Base-by-base conservation (phyloP, 37 sponge, comb jelly and placozoan genomes). In the Diacarnus erythraeanus region DNA sequence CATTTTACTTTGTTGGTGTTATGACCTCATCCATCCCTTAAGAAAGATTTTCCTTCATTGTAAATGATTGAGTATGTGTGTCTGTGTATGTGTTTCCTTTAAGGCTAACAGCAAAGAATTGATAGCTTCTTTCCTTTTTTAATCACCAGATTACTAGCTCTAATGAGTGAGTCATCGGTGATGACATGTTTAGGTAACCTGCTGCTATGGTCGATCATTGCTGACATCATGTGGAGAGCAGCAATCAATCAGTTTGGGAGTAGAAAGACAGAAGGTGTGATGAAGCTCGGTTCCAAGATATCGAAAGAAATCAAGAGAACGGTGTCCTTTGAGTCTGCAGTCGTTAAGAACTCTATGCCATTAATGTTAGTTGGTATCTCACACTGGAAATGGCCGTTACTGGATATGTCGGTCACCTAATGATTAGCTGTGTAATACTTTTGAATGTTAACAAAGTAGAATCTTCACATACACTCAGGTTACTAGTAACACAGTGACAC, bases 191-290 rank as follows among this genome's bases (percentile, higher is more conserved):
- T 77, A 12, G 26, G 72, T 51, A 31, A 42, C 58, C 35, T 72
- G 0, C 36, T 84, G 26, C 58, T 77, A 37, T 64, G 69, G 64
- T 60, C 39, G 30, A 6, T 69, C 61, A 27, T 84, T 22, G 69
- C 66, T 35, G 85, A 59, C 6, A 71, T 67, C 26, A n/a, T 84
- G 3, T 78, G 68, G 68, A 64, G 78, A 30, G 78, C 78, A 8
- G 78, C 78, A 44, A 66, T 67, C 31, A 64, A 40, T 8, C 71
- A 77, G 64, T 30, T 30, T 27, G 30, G 30, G 18, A 23, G 6
- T 34, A 66, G 67, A 9, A 15, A 63, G 23, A 63, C 8, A n/a
- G 18, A 34, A 66, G 31, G 2, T 2, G 31, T 33, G 31, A 8
- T 35, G 34, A 66, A n/a, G 26, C 20, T 6, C 18, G 8, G 8